phyloP scores from a whole-genome alignment of 2,113 vertebrate genomes.

The Machaerirhynchus nigripectus region DNA sequence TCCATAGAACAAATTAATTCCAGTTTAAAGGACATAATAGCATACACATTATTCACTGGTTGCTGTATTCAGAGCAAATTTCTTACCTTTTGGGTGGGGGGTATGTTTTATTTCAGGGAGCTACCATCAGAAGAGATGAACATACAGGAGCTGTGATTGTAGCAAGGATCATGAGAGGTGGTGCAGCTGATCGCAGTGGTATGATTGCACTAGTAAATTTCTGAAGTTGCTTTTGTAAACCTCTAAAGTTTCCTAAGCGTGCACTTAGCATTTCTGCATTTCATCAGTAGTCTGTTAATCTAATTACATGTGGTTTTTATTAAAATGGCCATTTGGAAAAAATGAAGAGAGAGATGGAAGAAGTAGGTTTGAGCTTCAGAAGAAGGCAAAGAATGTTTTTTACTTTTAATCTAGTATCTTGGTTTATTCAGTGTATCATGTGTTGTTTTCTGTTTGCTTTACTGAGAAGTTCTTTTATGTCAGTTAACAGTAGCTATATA shows the following conservation, averaged over 20 bases:
- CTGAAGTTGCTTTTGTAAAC: background rate
- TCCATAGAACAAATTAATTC: background rate
- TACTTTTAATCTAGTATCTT: background rate
- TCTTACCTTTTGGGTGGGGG: background rate
- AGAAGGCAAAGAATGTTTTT: background rate
- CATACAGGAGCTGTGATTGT: conserved; percentile 89
- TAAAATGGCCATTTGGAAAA: background rate
- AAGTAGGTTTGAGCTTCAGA: background rate
- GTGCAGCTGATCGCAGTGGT: conserved; percentile 90
- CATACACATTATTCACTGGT: background rate
- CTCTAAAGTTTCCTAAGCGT: background rate
- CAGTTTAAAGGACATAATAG: background rate
- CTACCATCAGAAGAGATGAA: conserved; percentile 92
- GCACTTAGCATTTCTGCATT: background rate
- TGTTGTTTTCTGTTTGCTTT: background rate
- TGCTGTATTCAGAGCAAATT: background rate
- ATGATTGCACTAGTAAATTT: conserved; percentile 83
- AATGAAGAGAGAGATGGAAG: background rate
- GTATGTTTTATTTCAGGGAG: conserved; percentile 76
- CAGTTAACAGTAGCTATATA: background rate
- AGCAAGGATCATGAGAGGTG: conserved; percentile 92
- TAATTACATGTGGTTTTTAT: background rate
- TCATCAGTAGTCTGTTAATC: background rate
- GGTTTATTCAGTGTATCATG: background rate
- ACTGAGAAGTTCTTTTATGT: background rate